A percentile compares a stretch with the other conserved stretches of the same genome.
Conservation (phyloP, 1,140 invertebrate genomes). For the Zaprionus vittiger region DNA sequence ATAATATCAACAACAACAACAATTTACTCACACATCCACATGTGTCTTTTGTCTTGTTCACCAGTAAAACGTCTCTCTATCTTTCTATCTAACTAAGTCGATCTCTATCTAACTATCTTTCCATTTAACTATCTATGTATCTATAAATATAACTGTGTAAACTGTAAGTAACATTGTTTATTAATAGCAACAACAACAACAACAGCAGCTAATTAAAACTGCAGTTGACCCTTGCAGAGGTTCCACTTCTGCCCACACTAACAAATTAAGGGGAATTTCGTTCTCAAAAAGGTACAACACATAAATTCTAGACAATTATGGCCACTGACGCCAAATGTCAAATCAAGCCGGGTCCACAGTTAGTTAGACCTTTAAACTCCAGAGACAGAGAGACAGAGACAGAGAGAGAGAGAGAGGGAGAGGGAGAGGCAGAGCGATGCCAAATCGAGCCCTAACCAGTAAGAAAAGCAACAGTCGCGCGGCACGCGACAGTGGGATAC, state of each 20-base stretch:
- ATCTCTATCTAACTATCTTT: conserved; percentile 13
- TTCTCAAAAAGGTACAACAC: conserved; percentile 72
- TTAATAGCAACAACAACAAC: conserved; percentile 45
- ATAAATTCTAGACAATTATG: conserved; percentile 83
- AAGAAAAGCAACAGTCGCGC: no score
- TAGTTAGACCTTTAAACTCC: conserved; percentile 80
- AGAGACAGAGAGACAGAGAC: conserved; percentile 20
- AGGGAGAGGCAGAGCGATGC: conserved; percentile 50
- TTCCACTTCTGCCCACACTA: conserved; percentile 54
- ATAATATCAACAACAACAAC: conserved; percentile 55
- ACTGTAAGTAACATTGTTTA: conserved; percentile 45
- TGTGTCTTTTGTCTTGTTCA: conserved; percentile 84
- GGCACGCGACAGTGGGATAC: no score
- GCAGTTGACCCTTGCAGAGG: conserved; percentile 30
- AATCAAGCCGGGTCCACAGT: conserved; percentile 78
- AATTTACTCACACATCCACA: conserved; percentile 83
- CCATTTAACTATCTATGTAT: conserved; percentile 42
- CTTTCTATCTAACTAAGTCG: conserved; percentile 21
- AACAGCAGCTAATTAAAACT: conserved; percentile 69
- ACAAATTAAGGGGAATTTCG: conserved; percentile 73
- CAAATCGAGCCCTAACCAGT: conserved; percentile 80
- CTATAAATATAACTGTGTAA: conserved; percentile 40
- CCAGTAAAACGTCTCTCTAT: conserved; percentile 66
- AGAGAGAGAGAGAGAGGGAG: conserved; percentile 7
- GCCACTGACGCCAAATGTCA: conserved; percentile 83